These are phyloP conservation scores for Heliothis subflexa DNA, from an alignment of 1,140 invertebrate genomes.

Conservation along the genomic window DNA sequence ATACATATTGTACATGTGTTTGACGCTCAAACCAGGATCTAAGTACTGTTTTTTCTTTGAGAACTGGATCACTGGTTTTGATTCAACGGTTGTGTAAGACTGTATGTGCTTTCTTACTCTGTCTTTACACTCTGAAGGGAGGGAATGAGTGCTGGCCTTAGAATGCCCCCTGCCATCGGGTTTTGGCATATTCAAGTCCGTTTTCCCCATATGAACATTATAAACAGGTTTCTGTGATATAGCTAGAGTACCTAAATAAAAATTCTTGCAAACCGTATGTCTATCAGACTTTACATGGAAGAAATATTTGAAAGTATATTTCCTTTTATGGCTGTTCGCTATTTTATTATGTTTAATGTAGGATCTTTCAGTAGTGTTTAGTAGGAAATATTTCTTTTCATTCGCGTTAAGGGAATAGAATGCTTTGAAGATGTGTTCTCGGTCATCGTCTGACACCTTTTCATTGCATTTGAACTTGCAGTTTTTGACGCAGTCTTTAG, in stretches of 20 bases:
- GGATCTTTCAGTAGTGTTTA: conserved; percentile 78
- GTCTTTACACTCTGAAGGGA: conserved; percentile 74
- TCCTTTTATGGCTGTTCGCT: conserved; percentile 64
- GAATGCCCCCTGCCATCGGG: conserved; percentile 76
- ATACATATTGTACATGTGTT: conserved; percentile 84
- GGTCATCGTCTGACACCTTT: conserved; percentile 72
- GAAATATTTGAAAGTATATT: conserved; percentile 80
- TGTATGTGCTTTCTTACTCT: conserved; percentile 76
- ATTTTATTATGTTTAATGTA: conserved; percentile 66
- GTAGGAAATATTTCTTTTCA: conserved; percentile 79
- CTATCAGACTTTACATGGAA: conserved; percentile 71
- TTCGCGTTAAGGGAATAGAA: conserved; percentile 81
- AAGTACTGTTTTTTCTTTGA: conserved; percentile 83
- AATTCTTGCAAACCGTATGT: conserved; percentile 80
- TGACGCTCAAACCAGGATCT: conserved; percentile 78
- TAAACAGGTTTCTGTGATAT: conserved; percentile 83
- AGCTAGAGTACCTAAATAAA: conserved; percentile 80
- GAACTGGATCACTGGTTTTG: conserved; percentile 74
- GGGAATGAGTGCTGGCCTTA: conserved; percentile 70
- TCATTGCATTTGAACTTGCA: conserved; percentile 79
- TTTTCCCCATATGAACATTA: conserved; percentile 80
- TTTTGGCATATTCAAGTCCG: conserved; percentile 80
- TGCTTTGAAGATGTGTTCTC: conserved; percentile 80
- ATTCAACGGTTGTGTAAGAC: conserved; percentile 73
- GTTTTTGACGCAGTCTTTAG: conserved; percentile 76